These are phyloP conservation scores for Atlantisia rogersi DNA, from an alignment of 2,113 vertebrate species.

Conservation along the genomic window DNA sequence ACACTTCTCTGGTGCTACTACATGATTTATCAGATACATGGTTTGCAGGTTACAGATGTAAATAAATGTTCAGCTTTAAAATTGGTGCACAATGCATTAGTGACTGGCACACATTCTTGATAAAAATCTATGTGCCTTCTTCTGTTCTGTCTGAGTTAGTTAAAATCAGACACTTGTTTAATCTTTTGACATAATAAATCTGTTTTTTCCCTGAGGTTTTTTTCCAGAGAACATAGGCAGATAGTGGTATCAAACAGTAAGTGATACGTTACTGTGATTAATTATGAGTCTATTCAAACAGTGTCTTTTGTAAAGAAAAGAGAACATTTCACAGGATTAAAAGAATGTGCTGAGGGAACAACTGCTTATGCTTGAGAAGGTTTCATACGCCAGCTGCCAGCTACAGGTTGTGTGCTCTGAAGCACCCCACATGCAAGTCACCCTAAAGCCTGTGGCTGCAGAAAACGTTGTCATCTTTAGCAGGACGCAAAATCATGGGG, in stretches of 20 bases:
- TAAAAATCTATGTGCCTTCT: background rate
- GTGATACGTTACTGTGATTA: background rate
- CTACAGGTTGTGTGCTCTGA: background rate
- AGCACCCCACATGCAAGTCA: background rate
- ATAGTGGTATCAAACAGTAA: background rate
- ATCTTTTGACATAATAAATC: background rate
- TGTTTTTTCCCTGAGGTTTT: background rate
- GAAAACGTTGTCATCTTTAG: background rate
- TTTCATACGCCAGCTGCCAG: background rate
- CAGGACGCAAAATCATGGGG: background rate
- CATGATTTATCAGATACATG: rapidly evolving
- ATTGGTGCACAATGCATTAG: background rate
- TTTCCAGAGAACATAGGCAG: background rate
- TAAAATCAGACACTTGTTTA: background rate
- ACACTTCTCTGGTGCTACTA: background rate
- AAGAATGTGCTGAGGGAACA: background rate
- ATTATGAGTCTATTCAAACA: background rate
- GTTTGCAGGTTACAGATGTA: background rate
- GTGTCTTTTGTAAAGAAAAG: background rate
- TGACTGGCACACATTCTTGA: background rate
- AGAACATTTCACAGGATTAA: background rate
- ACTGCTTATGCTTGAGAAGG: background rate
- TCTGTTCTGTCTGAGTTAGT: background rate
- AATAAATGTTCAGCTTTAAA: background rate
- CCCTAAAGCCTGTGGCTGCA: background rate